phyloP scores from a whole-genome alignment of 2,797 vertebrate species.

The Monodelphis domestica region DNA sequence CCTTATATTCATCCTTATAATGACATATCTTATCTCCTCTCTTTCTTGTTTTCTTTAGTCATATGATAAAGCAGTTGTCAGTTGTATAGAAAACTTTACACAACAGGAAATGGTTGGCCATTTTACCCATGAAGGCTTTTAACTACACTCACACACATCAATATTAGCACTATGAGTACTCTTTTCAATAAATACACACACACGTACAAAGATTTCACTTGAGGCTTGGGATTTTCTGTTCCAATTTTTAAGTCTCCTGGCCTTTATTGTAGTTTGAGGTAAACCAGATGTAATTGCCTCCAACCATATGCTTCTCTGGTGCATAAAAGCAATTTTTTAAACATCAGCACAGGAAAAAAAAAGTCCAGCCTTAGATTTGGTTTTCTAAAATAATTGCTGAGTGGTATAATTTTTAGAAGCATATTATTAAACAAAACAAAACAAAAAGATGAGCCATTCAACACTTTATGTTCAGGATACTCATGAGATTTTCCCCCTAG shows the following conservation, averaged over 20 bases:
- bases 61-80: not conserved
- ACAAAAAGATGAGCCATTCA: slow-evolving; percentile 29
- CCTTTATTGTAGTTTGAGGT: not conserved
- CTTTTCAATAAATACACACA: not conserved
- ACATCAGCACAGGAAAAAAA: not conserved
- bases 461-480: slow-evolving; percentile 60
- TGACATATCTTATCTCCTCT: too few relatives aligned
- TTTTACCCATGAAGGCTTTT: not conserved
- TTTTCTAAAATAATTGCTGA: slow-evolving; percentile 61
- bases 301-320: not conserved
- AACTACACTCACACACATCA: not conserved
- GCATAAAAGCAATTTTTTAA: slow-evolving; percentile 11
- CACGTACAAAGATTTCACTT: not conserved
- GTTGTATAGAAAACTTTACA: not conserved
- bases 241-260: not conserved
- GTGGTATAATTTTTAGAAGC: slow-evolving; percentile 48
- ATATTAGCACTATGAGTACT: not conserved
- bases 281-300: slow-evolving; percentile 36
- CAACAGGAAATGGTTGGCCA: not conserved
- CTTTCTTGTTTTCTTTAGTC: not conserved
- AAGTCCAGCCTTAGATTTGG: slow-evolving; percentile 27
- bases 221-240: not conserved
- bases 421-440: slow-evolving; percentile 32
- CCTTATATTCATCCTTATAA: not conserved
- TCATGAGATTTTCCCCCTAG: slow-evolving; percentile 43